A percentile compares a stretch with the other conserved stretches of the same genome.
Conservation (phyloP, 2,113 vertebrate species). For the Philantomba maxwellii region DNA sequence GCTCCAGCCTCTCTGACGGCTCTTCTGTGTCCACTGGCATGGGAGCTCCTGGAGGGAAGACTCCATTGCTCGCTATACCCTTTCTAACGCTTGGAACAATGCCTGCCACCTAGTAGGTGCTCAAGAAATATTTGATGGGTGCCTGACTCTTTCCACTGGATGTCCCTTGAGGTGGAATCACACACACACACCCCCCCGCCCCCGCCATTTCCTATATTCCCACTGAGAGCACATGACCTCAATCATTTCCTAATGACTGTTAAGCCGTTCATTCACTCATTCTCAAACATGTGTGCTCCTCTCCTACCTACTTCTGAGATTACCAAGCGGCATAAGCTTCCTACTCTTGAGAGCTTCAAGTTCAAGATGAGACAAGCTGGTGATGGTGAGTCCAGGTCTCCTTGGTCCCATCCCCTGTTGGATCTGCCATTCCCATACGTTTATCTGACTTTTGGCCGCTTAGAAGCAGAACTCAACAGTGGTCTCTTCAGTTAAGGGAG, state of each 20-base stretch:
- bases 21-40: background rate
- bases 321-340: background rate
- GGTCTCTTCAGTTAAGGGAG: background rate
- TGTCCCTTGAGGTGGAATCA: background rate
- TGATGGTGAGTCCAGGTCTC: background rate
- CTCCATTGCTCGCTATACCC: background rate
- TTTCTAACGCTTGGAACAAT: background rate
- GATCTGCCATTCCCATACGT: accelerated
- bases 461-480: background rate
- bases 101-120: background rate
- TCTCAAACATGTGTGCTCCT: background rate
- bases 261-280: background rate
- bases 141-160: background rate
- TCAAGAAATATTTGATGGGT: background rate
- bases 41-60: background rate
- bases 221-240: background rate
- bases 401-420: too few species aligned
- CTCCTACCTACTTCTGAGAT: background rate
- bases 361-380: background rate
- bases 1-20: background rate
- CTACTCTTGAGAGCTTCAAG: background rate
- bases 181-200: accelerated
- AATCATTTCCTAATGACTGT: background rate
- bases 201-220: background rate
- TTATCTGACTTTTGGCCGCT: background rate